Evolutionary conservation across 2,797 vertebrate genomes (phyloP).

Genomic region (Oreochromis mossambicus): DNA sequence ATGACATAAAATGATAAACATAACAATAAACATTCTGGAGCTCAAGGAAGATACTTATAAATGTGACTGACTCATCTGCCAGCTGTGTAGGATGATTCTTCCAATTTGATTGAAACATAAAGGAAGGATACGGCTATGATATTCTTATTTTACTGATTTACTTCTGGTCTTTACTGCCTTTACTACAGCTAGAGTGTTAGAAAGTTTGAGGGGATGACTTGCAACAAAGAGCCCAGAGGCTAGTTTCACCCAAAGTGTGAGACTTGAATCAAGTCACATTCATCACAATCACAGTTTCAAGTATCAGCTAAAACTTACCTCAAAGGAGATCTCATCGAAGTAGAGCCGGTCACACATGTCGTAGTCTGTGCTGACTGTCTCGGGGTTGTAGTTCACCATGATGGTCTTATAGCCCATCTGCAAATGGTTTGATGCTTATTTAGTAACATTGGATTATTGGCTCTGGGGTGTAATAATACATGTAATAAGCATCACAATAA

Average conservation of each 20-base stretch:
- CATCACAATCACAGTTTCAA: background rate
- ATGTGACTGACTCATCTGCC: background rate
- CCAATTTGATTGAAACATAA: rapidly evolving
- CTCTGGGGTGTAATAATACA: background rate
- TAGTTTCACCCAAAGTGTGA: background rate
- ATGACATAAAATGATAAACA: background rate
- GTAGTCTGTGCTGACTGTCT: slow-evolving; percentile 97
- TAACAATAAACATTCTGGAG: background rate
- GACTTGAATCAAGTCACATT: background rate
- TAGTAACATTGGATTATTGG: background rate
- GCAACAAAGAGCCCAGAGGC: background rate
- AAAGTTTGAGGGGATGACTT: background rate
- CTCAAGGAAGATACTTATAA: background rate
- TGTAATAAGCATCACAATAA: background rate
- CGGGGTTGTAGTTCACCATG: slow-evolving; percentile 99
- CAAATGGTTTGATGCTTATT: background rate
- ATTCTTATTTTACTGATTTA: background rate
- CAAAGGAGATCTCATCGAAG: slow-evolving; percentile 97
- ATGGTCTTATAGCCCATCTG: slow-evolving; percentile 98
- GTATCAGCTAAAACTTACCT: slow-evolving; percentile 74
- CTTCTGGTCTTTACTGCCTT: background rate
- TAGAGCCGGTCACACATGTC: slow-evolving; percentile 98
- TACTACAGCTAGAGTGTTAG: background rate
- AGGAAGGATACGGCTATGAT: background rate
- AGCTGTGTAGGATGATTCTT: background rate